Base-by-base conservation (phyloP, 1,140 invertebrate genomes). In the Alviniconcha marisindica region DNA sequence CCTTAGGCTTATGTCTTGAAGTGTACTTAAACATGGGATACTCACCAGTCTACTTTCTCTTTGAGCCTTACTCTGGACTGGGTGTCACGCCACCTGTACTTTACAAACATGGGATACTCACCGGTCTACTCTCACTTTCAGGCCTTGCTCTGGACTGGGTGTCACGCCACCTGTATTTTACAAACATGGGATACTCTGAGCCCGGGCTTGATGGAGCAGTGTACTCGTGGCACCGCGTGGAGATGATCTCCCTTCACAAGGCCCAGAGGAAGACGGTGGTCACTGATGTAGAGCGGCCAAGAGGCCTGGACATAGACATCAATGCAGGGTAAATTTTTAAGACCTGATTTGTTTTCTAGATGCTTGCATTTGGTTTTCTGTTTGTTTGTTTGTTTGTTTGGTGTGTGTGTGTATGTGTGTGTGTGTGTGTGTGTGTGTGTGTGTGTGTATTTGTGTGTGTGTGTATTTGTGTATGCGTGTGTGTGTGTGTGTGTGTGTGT, bases 81-180 rank as follows among this genome's bases (percentile, higher is more conserved):
- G 85, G 74, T 83, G 31, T 83, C 83, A 14, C 44, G 86, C 3
- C 83, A 83, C 15, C 85, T 90, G 7, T 90, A 88, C 82, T 89
- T 87, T 66, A 87, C 87, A 60, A 90, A 90, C 85, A 86, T 85
- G 73, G 89, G 88, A 28, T 83, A 84, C 71, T 81, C 87, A n/a
- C n/a, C n/a, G n/a, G n/a, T n/a, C n/a, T n/a, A n/a, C n/a, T n/a
- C n/a, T n/a, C 18, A 2, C 24, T 76, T 66, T 31, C 77, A 90
- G 89, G 89, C 71, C 76, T 90, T 44, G 87, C 87, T 10, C 44
- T 90, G 38, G 89, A 90, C 85, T 87, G 84, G 85, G 76, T 83
- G 33, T 84, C 83, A 12, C 48, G 86, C 2, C 82, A 83, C 18
- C 85, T 90, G 10, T 90, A 88, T 79, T 89, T 87, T 66, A 88